A percentile compares a stretch with the other conserved stretches of the same genome.
phyloP scores from a whole-genome alignment of 2,113 vertebrate genomes.

The Zapornia atra region DNA sequence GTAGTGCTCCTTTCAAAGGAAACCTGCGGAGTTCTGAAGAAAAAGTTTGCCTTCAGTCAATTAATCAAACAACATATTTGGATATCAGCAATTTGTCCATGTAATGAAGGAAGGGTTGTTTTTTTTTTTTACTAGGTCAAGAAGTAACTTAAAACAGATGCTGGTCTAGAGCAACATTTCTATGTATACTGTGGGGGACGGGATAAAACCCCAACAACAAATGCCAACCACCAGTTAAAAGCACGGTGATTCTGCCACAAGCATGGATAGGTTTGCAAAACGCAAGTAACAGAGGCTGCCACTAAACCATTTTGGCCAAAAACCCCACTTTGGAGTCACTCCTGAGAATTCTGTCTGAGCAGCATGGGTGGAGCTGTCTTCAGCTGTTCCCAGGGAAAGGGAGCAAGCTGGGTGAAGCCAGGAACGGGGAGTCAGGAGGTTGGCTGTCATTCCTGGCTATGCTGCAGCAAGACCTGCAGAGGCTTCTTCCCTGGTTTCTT shows the following conservation, averaged over 20 bases:
- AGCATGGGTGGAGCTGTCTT: background rate
- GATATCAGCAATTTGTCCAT: slow-evolving; percentile 49
- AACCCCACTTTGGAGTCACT: background rate
- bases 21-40: slow-evolving; percentile 1
- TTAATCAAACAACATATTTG: slow-evolving; percentile 63
- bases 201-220: too few relatives aligned
- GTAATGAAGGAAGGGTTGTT: background rate
- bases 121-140: slow-evolving; percentile 5
- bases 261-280: background rate
- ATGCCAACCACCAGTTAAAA: background rate
- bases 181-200: background rate
- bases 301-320: background rate
- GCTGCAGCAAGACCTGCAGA: background rate
- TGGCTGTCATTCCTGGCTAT: background rate
- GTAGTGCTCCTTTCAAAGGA: background rate
- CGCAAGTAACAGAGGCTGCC: background rate
- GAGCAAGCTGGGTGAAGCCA: background rate
- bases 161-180: background rate
- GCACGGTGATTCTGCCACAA: background rate
- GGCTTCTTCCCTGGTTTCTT: background rate
- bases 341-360: background rate
- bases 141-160: slow-evolving; percentile 59
- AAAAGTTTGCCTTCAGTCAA: slow-evolving; percentile 38
- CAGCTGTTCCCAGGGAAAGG: background rate
- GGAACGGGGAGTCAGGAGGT: background rate